Conservation (phyloP, 2,113 vertebrate species). For the Stercorarius parasiticus region DNA sequence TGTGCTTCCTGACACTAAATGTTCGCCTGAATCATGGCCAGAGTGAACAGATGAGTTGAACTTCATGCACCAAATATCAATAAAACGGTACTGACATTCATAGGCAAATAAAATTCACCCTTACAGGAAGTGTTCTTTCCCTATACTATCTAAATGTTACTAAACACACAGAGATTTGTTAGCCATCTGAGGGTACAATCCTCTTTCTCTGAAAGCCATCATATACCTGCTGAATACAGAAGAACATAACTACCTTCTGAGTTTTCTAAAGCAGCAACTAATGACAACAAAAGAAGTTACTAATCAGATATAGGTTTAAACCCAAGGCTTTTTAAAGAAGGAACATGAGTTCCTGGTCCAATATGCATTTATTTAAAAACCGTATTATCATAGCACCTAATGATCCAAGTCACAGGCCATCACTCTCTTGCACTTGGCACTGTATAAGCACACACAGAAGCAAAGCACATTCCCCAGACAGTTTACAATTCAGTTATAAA, state of each 20-base stretch:
- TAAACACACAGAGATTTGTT: not conserved
- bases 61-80: not conserved
- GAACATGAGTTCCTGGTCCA: not conserved
- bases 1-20: not conserved
- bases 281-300: constrained; percentile 8
- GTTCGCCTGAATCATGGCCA: not conserved
- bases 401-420: not conserved
- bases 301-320: not conserved
- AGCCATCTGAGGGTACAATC: not conserved
- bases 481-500: not conserved
- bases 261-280: constrained; percentile 5
- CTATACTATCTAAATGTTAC: not conserved
- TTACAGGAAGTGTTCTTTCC: not conserved
- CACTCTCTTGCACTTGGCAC: not conserved
- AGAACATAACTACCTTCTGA: not conserved
- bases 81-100: not conserved
- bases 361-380: not conserved
- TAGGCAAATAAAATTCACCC: not conserved
- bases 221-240: not conserved
- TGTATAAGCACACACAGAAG: not conserved
- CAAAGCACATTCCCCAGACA: not conserved
- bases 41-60: not conserved
- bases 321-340: not conserved
- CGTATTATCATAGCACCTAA: not conserved
- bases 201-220: not conserved